Percentiles rank a stretch among this genome's conserved stretches.
Evolutionary conservation across 2,113 vertebrate species (phyloP).

Genomic region (Hyperopisus bebe): DNA sequence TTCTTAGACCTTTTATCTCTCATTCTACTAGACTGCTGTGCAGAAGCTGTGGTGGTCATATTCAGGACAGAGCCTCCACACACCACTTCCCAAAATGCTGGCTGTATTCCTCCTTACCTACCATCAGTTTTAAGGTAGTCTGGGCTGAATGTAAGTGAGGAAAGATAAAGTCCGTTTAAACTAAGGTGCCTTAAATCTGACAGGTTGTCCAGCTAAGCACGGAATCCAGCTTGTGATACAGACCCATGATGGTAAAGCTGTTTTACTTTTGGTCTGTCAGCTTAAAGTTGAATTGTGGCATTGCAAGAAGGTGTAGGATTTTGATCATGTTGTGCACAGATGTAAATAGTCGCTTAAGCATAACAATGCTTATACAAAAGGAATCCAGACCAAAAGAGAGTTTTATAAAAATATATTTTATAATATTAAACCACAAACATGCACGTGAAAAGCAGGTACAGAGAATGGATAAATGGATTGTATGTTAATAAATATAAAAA

Average conservation of each 20-base stretch:
- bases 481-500: background rate
- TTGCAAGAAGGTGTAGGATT: background rate
- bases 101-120: background rate
- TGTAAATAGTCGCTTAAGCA: background rate
- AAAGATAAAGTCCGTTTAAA: background rate
- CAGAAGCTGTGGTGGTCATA: background rate
- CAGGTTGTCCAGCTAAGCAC: background rate
- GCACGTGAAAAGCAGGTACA: background rate
- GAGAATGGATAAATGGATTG: background rate
- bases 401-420: background rate
- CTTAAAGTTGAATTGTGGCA: background rate
- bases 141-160: background rate
- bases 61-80: background rate
- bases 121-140: background rate
- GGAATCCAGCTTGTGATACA: background rate
- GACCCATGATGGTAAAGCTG: background rate
- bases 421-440: background rate
- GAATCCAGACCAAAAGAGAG: background rate
- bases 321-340: background rate
- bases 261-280: background rate
- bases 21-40: slow-evolving; percentile 41
- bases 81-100: background rate
- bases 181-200: background rate
- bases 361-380: background rate
- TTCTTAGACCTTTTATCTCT: slow-evolving; percentile 62